Evolutionary conservation across 2,797 vertebrate genomes (phyloP), one percentile per base, ranked within the genome.

Genomic region (Centropyge bicolor): DNA sequence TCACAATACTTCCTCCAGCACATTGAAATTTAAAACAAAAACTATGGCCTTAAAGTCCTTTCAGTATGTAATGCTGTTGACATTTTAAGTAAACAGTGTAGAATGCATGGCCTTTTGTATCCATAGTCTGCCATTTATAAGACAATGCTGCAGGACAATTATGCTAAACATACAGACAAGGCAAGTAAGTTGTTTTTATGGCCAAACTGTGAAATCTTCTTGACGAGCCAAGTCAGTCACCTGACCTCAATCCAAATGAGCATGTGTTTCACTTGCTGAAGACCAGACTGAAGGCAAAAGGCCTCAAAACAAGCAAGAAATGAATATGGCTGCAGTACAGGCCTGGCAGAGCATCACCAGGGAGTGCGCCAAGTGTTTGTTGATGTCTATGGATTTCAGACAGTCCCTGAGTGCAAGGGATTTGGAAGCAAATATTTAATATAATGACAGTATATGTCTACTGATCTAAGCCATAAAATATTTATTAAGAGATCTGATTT

Each of bases 261-360:
- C 90, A 88, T 89, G 83, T 90, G 85, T 84, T 91, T 74, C 70
- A 80, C 78, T 84, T 70, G 68, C 89, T 74, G 61, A 73, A 78
- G 87, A 84, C 80, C 79, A 91, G 84, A 86, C 77, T 90, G 85
- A 82, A 77, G 72, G 86, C 86, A 82, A 86, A 83, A 79, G 66
- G 71, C 77, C 69, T 70, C 75, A 68, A 82, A 91, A 83, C 88
- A 87, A 86, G 83, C 84, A 87, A 89, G 81, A 81, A 82, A 63
- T 36, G 40, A 89, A 81, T 80, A 81, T 86, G 86, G 79, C 81
- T 85, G 75, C 80, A 78, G 85, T 56, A 77, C 82, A 87, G 74
- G 85, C 78, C 86, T 91, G 89, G 89, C 88, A 87, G 76, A 83
- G 70, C 70, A 60, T 79, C 86, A 66, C 81, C 72, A 76, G 74